Evolutionary conservation across 2,797 vertebrate genomes (phyloP).

Genomic region (Liasis olivaceus): DNA sequence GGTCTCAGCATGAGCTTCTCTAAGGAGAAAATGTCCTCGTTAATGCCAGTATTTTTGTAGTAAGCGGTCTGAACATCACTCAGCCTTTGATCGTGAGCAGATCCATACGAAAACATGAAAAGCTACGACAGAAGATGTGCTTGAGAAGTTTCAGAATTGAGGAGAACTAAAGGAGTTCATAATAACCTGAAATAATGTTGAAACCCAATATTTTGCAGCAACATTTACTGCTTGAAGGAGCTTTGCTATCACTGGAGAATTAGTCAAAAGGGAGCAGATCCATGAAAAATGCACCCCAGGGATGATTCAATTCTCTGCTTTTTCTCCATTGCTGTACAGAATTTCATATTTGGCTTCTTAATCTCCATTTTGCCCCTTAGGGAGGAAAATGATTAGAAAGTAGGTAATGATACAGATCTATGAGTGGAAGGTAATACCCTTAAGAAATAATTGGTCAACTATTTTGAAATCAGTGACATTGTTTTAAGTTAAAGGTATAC

Average conservation of each 20-base stretch:
- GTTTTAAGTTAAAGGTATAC: neutral
- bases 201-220: neutral
- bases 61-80: neutral
- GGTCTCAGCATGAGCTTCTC: neutral
- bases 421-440: neutral
- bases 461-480: slow-evolving; percentile 25
- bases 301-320: neutral
- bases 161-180: neutral
- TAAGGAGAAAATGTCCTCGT: neutral
- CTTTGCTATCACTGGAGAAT: neutral
- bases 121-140: neutral
- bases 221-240: neutral
- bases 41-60: neutral
- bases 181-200: neutral
- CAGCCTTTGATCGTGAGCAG: neutral
- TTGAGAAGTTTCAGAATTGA: neutral
- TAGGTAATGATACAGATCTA: neutral
- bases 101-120: slow-evolving; percentile 1
- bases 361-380: neutral
- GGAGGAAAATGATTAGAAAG: neutral
- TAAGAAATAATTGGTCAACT: neutral
- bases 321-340: neutral
- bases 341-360: neutral
- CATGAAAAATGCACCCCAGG: neutral
- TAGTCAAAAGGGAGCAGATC: neutral